Evolutionary conservation across 2,113 vertebrate genomes (phyloP).

Genomic region (Mionectes macconnelli): DNA sequence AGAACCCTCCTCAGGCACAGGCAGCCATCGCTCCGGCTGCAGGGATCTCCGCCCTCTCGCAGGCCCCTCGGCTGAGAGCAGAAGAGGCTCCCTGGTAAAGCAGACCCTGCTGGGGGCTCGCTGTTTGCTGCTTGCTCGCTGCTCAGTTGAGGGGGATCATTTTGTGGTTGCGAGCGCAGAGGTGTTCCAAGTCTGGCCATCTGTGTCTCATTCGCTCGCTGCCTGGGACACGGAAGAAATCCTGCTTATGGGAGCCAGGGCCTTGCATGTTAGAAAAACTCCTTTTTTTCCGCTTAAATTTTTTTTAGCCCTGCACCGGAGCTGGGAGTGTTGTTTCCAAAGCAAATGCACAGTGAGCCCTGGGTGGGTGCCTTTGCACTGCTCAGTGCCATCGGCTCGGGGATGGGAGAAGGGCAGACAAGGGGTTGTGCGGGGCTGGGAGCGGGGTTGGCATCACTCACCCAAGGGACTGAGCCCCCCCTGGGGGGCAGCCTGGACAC

Average conservation of each 20-base stretch:
- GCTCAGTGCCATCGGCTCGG: neutral
- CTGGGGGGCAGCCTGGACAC: fast-evolving
- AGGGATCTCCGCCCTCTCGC: neutral
- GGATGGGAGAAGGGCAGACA: neutral
- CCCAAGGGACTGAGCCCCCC: neutral
- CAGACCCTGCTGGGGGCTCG: neutral
- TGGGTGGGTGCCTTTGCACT: neutral
- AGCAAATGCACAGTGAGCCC: fast-evolving
- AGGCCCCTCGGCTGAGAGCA: neutral
- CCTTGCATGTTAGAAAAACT: neutral
- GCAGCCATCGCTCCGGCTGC: fast-evolving
- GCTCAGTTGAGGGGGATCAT: neutral
- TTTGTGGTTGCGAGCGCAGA: neutral
- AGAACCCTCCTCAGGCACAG: neutral
- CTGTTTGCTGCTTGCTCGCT: neutral
- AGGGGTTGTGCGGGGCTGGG: fast-evolving
- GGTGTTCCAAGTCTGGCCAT: constrained; percentile 34
- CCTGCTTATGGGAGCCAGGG: constrained; percentile 9
- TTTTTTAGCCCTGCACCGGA: neutral
- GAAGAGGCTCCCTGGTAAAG: neutral
- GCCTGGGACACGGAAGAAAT: constrained; percentile 28
- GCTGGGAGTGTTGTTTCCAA: neutral
- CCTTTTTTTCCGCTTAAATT: neutral
- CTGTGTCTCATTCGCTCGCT: constrained; percentile 35
- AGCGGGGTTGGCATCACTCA: fast-evolving